Evolutionary conservation across 2,113 vertebrate genomes (phyloP), one percentile per base, ranked within the genome.

Genomic region (Serilophus lunatus): DNA sequence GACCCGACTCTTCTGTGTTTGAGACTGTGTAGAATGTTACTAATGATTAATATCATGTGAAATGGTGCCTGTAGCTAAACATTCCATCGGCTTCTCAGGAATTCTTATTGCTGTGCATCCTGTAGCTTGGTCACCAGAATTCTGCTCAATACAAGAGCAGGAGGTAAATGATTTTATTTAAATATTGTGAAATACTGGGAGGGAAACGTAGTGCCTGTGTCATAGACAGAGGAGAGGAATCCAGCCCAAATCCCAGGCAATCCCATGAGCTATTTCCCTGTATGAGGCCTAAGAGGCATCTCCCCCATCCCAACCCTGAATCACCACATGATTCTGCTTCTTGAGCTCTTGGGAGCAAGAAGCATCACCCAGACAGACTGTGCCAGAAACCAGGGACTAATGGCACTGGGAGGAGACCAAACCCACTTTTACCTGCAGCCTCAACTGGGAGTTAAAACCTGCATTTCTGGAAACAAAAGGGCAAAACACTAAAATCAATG

Each of bases 401-500:
- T 2, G 6, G 59, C 24, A 45, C 13, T 2, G 18, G 66, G 38
- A 61, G 18, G 42, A 83, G 66, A 54, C 82, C 42, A 83, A 88
- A 86, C 16, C 35, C 29, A 29, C 22, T 74, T 74, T 56, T 42
- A 36, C 38, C 63, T 88, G 33, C 38, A 77, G 19, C 40, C 60
- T 36, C 20, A 86, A 68, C 24, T 40, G 61, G 57, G 42, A 94
- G 66, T 85, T 95, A 77, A 85, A 95, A 66, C 42, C 42, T 20
- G 42, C 24, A 66, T 86, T 81, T 88, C 79, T 88, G 65, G 66
- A 88, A 91, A 85, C 68, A 94, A 94, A 94, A 93, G 79, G 75
- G 54, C 0, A 1, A 90, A 44, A 88, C 76, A 92, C 76, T 93
- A 93, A 97, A 97, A 84, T 81, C 95, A 94, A 92, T 84, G 86